A percentile compares a stretch with the other conserved stretches of the same genome.
These are phyloP conservation scores for Myoxocephalus aenaeus DNA, from an alignment of 2,797 vertebrate genomes.

Conservation along the genomic window DNA sequence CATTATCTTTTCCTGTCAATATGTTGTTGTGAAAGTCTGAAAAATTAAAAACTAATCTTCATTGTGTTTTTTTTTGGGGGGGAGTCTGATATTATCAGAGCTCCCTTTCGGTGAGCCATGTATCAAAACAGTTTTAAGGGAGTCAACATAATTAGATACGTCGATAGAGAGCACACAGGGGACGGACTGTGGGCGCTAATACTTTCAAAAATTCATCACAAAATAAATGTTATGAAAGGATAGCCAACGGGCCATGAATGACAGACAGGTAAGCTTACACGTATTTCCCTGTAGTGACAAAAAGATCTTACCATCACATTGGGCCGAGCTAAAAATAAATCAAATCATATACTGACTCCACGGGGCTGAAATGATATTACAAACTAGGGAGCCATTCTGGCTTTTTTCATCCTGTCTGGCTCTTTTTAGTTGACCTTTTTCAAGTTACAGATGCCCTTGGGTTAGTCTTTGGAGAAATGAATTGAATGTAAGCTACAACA, in stretches of 20 bases:
- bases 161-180: conserved; percentile 22
- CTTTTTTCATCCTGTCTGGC: conserved; percentile 21
- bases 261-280: conserved; percentile 32
- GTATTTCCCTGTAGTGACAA: conserved; percentile 27
- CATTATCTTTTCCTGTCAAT: conserved; percentile 32
- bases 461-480: conserved; percentile 33
- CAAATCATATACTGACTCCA: conserved; percentile 34
- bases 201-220: conserved; percentile 21
- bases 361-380: conserved; percentile 22
- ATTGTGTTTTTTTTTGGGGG: neutral
- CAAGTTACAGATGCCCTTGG: conserved; percentile 35
- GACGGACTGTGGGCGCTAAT: conserved; percentile 5
- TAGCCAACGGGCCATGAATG: conserved; percentile 27
- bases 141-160: conserved; percentile 27
- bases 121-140: conserved; percentile 35
- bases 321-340: conserved; percentile 52
- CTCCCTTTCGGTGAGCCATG: conserved; percentile 30
- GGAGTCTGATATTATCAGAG: conserved; percentile 2
- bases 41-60: conserved; percentile 15
- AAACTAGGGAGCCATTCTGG: conserved; percentile 18
- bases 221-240: conserved; percentile 28
- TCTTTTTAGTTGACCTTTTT: conserved; percentile 44
- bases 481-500: conserved; percentile 36
- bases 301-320: neutral
- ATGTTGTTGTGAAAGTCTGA: conserved; percentile 22